Evolutionary conservation across 2,113 vertebrate species (phyloP), one percentile per base, ranked within the genome.

Genomic region (Burhinus oedicnemus): DNA sequence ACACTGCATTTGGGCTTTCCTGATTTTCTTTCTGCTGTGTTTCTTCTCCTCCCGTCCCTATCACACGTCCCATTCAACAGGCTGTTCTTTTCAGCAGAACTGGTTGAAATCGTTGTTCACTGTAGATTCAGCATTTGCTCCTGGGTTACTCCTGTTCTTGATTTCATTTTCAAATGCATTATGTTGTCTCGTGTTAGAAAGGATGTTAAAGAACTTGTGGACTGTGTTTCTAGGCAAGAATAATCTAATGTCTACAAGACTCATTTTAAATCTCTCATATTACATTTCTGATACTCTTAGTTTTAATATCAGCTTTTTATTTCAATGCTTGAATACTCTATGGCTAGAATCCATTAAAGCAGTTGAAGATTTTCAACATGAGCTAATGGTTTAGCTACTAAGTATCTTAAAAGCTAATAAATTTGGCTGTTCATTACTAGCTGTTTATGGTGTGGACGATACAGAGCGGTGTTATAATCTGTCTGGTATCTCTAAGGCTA

Each of bases 251-350:
- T 70, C 82, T 70, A 54, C 82, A 68, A 75, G 86, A 8, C 30
- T 83, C 6, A 57, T 83, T 89, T 89, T 47, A 36, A 75, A 54
- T 57, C 17, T 70, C 82, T 72, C 29, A 9, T 49, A 36, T 87
- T 65, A 45, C 27, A 49, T 87, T 96, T 84, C 57, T 70, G 40
- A 52, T 51, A 52, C 30, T 69, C 78, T 66, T 45, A 25, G 34
- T 57, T 90, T 70, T 44, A 86, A 49, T 93, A 79, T n/a, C 74
- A 78, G 45, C 29, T 22, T 64, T 90, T 90, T 47, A 60, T 75
- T 70, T 78, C 40, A 70, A 44, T 25, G 23, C 11, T 20, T 60
- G 44, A 65, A 47, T 23, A 9, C 4, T 52, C 40, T 32, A 3
- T 18, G 69, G 49, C 20, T 52, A 22, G 44, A 47, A 52, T 40